These are phyloP conservation scores for Sarcophaga variegata DNA, from an alignment of 2,888 invertebrate genomes.

Conservation along the genomic window DNA sequence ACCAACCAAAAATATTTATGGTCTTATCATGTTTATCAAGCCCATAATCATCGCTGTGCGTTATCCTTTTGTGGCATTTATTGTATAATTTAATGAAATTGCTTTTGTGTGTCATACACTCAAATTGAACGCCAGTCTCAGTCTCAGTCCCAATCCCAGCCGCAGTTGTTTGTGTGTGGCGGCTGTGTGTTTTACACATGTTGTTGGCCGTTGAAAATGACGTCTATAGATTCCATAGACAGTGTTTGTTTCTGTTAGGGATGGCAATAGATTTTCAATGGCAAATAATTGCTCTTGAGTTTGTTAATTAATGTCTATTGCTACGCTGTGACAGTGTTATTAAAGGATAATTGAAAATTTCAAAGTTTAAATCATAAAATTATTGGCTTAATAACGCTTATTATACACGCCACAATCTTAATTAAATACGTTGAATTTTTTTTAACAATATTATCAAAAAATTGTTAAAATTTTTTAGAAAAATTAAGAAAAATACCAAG, in stretches of 20 bases:
- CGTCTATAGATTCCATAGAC: background rate
- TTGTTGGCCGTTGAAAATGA: background rate
- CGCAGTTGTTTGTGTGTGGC: background rate
- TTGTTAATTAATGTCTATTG: background rate
- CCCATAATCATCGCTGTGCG: background rate
- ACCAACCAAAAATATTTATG: background rate
- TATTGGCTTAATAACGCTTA: too few species aligned
- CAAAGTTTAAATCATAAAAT: too few species aligned
- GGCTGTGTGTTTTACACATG: background rate
- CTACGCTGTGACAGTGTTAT: background rate
- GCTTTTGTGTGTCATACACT: background rate
- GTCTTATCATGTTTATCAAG: background rate
- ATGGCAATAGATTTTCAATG: background rate
- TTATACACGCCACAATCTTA: too few species aligned
- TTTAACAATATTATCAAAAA: too few species aligned
- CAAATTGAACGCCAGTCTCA: too few species aligned
- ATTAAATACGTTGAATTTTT: too few species aligned
- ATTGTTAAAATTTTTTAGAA: too few species aligned
- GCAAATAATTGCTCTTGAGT: background rate
- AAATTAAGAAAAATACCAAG: too few species aligned
- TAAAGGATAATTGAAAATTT: background rate
- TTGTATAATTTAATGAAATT: background rate
- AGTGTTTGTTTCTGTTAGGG: background rate
- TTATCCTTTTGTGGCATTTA: background rate
- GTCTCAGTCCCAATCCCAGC: background rate